Percentiles rank a stretch among this genome's conserved stretches.
Evolutionary conservation across 2,797 vertebrate genomes (phyloP).

Genomic region (Platalea minor): DNA sequence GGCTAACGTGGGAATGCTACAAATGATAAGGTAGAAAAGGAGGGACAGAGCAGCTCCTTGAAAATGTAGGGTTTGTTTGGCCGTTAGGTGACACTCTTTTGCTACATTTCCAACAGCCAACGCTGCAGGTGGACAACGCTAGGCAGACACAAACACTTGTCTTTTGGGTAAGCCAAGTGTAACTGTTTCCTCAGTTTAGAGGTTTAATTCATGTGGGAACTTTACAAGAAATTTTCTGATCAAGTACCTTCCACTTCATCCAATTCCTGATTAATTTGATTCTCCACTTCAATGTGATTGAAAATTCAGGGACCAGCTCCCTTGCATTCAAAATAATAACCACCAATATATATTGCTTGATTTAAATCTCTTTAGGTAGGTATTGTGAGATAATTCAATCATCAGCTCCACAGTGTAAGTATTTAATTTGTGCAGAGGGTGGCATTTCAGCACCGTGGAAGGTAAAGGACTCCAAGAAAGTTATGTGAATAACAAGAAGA

Average conservation of each 20-base stretch:
- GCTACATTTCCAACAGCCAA: not conserved
- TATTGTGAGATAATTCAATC: not conserved
- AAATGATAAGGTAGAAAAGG: not conserved
- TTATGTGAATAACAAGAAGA: not conserved
- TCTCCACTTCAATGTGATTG: not conserved
- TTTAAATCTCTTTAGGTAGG: not conserved
- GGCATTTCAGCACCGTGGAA: not conserved
- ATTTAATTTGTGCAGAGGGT: slow-evolving; percentile 5
- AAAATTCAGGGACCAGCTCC: not conserved
- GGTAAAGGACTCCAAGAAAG: not conserved
- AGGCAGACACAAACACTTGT: not conserved
- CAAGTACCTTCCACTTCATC: not conserved
- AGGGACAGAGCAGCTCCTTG: not conserved
- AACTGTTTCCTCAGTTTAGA: not conserved
- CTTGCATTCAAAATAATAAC: not conserved
- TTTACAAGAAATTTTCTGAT: not conserved
- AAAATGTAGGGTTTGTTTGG: not conserved
- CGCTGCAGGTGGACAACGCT: too few species aligned
- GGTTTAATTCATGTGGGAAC: not conserved
- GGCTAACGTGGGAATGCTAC: accelerated
- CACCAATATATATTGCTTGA: not conserved
- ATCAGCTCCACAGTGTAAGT: not conserved
- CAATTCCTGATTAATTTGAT: slow-evolving; percentile 27
- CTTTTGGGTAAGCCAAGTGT: not conserved
- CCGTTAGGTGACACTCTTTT: slow-evolving; percentile 73